phyloP scores from a whole-genome alignment of 2,888 invertebrate genomes.

The Neuroscelio doddi region DNA sequence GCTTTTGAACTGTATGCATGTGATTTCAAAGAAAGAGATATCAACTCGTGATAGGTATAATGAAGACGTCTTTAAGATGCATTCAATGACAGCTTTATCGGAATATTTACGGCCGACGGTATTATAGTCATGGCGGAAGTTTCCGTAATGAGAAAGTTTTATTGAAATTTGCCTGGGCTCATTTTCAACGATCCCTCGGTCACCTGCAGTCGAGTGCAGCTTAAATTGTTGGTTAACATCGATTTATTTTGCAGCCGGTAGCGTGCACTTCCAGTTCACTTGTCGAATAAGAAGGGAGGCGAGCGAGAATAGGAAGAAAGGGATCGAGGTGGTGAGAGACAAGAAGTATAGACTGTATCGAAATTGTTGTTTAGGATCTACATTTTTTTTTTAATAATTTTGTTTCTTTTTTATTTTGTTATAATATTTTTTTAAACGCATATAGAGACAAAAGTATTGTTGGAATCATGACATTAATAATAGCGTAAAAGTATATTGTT shows the following conservation, averaged over 20 bases:
- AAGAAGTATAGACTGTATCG: slow-evolving; percentile 8
- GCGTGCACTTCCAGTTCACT: slow-evolving; percentile 27
- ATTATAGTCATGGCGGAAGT: slow-evolving; percentile 22
- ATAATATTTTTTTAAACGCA: too few species aligned
- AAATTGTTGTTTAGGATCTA: too few species aligned
- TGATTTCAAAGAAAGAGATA: too few species aligned
- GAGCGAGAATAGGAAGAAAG: slow-evolving; percentile 10
- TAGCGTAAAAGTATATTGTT: too few species aligned
- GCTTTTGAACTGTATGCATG: neutral
- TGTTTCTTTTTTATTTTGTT: neutral
- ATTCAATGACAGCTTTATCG: slow-evolving; percentile 27
- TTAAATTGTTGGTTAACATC: slow-evolving; percentile 34
- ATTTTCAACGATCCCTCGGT: slow-evolving; percentile 27
- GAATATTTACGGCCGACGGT: slow-evolving; percentile 6
- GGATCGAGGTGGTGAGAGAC: slow-evolving; percentile 11
- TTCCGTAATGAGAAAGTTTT: slow-evolving; percentile 21
- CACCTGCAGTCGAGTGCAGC: slow-evolving; percentile 34
- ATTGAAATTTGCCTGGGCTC: slow-evolving; percentile 24
- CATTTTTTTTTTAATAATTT: too few species aligned
- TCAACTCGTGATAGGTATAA: slow-evolving; percentile 2
- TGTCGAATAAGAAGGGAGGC: slow-evolving; percentile 19
- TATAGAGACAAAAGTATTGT: too few species aligned
- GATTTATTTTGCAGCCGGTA: slow-evolving; percentile 37
- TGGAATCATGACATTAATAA: too few species aligned
- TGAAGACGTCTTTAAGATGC: slow-evolving; percentile 4